These are phyloP conservation scores for Lasiurus cinereus DNA, from an alignment of 2,113 vertebrate genomes.

Conservation along the genomic window DNA sequence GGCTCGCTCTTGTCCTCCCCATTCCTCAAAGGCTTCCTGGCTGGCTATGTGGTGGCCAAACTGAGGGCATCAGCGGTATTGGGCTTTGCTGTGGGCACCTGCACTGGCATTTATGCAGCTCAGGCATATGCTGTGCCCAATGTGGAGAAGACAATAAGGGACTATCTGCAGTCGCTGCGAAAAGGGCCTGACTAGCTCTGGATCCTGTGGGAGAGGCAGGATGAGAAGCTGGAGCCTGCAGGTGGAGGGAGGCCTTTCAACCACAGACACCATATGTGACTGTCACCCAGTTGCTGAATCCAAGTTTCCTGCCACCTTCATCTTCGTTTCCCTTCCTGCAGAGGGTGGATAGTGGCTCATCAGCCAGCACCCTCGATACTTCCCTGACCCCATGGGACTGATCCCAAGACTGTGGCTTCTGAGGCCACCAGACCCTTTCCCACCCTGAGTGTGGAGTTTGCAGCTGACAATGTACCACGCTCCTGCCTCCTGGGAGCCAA, in stretches of 20 bases:
- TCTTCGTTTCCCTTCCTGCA: slow-evolving; percentile 29
- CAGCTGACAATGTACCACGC: slow-evolving; percentile 8
- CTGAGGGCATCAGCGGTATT: slow-evolving; percentile 95
- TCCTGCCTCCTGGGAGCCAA: background rate
- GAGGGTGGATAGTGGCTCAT: slow-evolving; percentile 35
- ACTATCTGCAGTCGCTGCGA: slow-evolving; percentile 89
- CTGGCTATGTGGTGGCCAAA: slow-evolving; percentile 95
- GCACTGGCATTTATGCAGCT: slow-evolving; percentile 94
- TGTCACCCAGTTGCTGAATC: background rate
- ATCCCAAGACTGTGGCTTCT: slow-evolving; percentile 48
- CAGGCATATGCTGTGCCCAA: slow-evolving; percentile 94
- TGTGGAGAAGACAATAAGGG: slow-evolving; percentile 93
- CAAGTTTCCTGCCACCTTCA: slow-evolving; percentile 16
- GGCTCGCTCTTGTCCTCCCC: slow-evolving; percentile 93
- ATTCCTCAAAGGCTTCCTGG: slow-evolving; percentile 96
- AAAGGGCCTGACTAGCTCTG: slow-evolving; percentile 92
- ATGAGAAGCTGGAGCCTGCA: slow-evolving; percentile 66
- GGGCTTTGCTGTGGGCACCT: slow-evolving; percentile 93
- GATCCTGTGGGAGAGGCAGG: background rate
- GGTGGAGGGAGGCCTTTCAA: slow-evolving; percentile 20
- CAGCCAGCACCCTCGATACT: slow-evolving; percentile 25
- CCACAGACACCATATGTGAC: background rate
- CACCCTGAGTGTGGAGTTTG: slow-evolving; percentile 22
- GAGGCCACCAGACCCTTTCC: background rate
- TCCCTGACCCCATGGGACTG: slow-evolving; percentile 39